These are phyloP conservation scores for Chesias legatella DNA, from an alignment of 2,888 invertebrate species.

Conservation along the genomic window DNA sequence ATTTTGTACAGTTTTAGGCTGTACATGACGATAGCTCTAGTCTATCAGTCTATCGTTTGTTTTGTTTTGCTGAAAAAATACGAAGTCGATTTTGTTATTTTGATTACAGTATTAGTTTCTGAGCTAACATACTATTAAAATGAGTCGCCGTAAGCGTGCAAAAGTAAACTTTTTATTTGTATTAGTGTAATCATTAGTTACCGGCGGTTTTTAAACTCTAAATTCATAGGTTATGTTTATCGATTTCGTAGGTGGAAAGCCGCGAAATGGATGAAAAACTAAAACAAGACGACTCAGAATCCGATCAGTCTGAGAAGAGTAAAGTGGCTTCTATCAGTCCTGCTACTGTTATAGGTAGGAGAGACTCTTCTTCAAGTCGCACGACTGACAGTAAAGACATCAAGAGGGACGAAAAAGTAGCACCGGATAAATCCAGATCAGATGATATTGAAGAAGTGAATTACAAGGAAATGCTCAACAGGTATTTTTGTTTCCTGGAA, in stretches of 20 bases:
- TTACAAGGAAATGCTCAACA: constrained; percentile 70
- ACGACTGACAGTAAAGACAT: constrained; percentile 69
- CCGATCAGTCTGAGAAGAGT: constrained; percentile 82
- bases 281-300: constrained; percentile 82
- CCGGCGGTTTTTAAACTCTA: neutral
- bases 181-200: no score
- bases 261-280: constrained; percentile 85
- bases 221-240: constrained; percentile 81
- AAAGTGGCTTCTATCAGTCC: constrained; percentile 82
- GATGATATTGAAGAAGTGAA: constrained; percentile 84
- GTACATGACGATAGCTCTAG: no score
- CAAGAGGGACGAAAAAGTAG: constrained; percentile 53
- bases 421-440: constrained; percentile 22
- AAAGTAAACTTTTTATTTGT: constrained; percentile 51
- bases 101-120: constrained; percentile 4
- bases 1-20: no score
- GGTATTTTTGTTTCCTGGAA: constrained; percentile 36
- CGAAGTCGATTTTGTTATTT: neutral
- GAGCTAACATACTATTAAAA: constrained; percentile 33
- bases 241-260: constrained; percentile 63
- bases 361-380: constrained; percentile 76
- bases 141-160: constrained; percentile 82
- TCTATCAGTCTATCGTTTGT: no score
- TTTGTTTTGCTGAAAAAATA: neutral
- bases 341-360: constrained; percentile 64